phyloP scores from a whole-genome alignment of 2,888 invertebrate species.

The Gnatocerus cornutus region DNA sequence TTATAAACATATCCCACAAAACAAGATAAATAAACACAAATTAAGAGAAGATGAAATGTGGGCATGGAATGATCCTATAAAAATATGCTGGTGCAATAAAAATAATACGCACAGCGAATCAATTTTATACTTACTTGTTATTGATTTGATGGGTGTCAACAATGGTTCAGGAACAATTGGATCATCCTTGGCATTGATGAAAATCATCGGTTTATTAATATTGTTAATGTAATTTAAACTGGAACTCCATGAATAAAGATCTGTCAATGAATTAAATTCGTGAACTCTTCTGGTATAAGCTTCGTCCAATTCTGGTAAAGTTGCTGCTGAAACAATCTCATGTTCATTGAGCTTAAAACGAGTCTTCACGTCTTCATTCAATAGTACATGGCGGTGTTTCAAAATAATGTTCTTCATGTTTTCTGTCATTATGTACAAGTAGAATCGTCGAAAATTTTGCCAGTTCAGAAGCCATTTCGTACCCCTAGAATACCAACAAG shows the following conservation, averaged over 20 bases:
- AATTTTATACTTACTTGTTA: constrained; percentile 79
- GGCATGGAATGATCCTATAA: too few species aligned
- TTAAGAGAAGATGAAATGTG: too few species aligned
- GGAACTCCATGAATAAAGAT: constrained; percentile 90
- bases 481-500: constrained; percentile 73
- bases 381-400: constrained; percentile 84
- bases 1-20: too few species aligned
- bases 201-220: constrained; percentile 90
- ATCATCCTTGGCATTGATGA: constrained; percentile 93
- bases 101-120: too few species aligned
- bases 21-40: too few species aligned
- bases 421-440: constrained; percentile 94
- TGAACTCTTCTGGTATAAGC: constrained; percentile 88
- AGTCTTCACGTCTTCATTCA: constrained; percentile 82
- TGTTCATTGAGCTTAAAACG: constrained; percentile 83
- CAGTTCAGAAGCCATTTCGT: constrained; percentile 88
- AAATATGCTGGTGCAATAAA: too few species aligned
- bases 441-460: constrained; percentile 92
- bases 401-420: constrained; percentile 91
- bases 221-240: constrained; percentile 85
- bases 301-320: constrained; percentile 91
- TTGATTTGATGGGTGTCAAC: constrained; percentile 81
- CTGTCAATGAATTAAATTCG: constrained; percentile 84
- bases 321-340: constrained; percentile 89
- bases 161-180: constrained; percentile 90